These are phyloP conservation scores for Venusia cambrica DNA, from an alignment of 2,888 invertebrate genomes.

Conservation along the genomic window DNA sequence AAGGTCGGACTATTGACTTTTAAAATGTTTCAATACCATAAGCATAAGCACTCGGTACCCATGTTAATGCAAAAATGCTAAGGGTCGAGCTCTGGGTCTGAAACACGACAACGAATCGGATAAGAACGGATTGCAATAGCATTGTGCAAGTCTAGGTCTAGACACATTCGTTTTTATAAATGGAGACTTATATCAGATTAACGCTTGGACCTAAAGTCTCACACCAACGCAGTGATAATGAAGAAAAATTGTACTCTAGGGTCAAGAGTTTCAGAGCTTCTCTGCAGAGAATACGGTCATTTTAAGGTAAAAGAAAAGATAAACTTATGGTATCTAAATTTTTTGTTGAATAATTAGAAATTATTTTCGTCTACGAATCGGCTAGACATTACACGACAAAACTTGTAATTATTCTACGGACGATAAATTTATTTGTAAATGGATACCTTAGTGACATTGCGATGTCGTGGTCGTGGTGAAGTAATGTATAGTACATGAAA, in stretches of 20 bases:
- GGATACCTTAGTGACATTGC: too few species aligned
- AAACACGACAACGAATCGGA: slow-evolving; percentile 24
- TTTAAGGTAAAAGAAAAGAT: too few species aligned
- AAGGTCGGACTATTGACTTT: slow-evolving; percentile 19
- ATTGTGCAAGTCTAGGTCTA: slow-evolving; percentile 26
- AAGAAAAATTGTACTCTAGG: slow-evolving; percentile 14
- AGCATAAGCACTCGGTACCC: slow-evolving; percentile 15
- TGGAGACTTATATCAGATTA: slow-evolving; percentile 24
- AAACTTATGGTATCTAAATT: too few species aligned
- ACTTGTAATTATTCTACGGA: too few species aligned
- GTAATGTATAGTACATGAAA: slow-evolving; percentile 40
- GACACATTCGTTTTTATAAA: slow-evolving; percentile 25
- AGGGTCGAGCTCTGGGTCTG: slow-evolving; percentile 23
- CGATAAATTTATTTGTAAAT: too few species aligned
- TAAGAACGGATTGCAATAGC: slow-evolving; percentile 24
- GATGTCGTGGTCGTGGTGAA: slow-evolving; percentile 14
- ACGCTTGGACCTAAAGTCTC: slow-evolving; percentile 10
- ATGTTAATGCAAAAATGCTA: slow-evolving; percentile 26
- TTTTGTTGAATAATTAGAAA: too few species aligned
- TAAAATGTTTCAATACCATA: slow-evolving; percentile 20
- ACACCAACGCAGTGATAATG: slow-evolving; percentile 18
- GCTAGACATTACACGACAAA: too few species aligned
- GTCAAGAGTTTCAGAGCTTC: slow-evolving; percentile 8
- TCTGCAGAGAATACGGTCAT: slow-evolving; percentile 2
- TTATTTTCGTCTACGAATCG: too few species aligned